Evolutionary conservation across 30 jellyfish, hydroid and myxozoan species (phyloP).

Genomic region (Nemopilema nomurai): DNA sequence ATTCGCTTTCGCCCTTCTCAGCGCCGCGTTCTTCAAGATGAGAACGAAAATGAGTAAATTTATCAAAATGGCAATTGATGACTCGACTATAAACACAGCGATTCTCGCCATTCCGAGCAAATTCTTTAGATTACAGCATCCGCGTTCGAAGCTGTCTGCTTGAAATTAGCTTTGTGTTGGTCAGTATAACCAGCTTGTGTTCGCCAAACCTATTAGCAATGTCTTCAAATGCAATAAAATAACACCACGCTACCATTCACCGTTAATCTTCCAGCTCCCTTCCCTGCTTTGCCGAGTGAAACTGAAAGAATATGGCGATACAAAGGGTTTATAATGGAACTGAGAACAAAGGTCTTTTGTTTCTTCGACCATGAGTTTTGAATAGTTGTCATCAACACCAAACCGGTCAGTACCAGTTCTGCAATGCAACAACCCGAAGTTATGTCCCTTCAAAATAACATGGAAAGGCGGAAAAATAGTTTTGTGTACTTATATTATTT

Average conservation of each 20-base stretch:
- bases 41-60: conserved; percentile 10
- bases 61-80: conserved; percentile 14
- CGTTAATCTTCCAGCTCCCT: neutral
- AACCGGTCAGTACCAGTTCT: neutral
- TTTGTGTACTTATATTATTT: too few species aligned
- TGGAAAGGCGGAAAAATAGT: too few species aligned
- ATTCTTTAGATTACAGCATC: neutral
- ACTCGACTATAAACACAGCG: conserved; percentile 1
- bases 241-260: neutral
- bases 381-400: neutral
- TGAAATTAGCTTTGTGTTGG: neutral
- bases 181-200: too few species aligned
- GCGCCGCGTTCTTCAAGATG: conserved; percentile 11
- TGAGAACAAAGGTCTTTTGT: neutral
- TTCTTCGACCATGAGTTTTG: neutral
- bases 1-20: conserved; percentile 19
- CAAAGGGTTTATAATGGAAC: neutral
- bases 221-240: neutral
- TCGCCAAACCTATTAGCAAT: neutral
- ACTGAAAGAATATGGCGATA: neutral
- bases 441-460: too few species aligned
- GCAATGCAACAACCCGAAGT: too few species aligned
- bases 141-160: neutral
- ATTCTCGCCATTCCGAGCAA: conserved; percentile 10
- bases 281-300: neutral